These are phyloP conservation scores for Trichoplusia ni DNA, from an alignment of 1,140 invertebrate genomes.

Conservation along the genomic window DNA sequence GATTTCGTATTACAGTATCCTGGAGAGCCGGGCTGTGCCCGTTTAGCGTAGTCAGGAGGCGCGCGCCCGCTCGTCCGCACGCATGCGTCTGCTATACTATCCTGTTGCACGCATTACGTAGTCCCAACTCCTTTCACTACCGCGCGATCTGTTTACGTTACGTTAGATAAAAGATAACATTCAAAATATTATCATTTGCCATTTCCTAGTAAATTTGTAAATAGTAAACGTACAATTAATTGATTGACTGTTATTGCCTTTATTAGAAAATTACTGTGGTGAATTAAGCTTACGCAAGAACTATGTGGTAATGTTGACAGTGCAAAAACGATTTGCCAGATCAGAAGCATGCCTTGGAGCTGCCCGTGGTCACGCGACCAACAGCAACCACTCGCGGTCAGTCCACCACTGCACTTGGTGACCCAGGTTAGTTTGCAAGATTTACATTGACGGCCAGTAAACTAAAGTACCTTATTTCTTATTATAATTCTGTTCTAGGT, in stretches of 20 bases:
- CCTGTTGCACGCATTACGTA: constrained; percentile 53
- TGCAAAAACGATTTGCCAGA: constrained; percentile 33
- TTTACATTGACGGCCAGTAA: too few species aligned
- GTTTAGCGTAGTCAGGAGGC: constrained; percentile 56
- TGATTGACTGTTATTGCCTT: background rate
- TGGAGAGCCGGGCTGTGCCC: constrained; percentile 32
- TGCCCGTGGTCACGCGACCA: constrained; percentile 72
- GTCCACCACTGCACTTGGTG: constrained; percentile 45
- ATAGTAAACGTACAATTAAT: background rate
- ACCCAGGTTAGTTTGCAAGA: constrained; percentile 55
- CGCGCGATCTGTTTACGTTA: constrained; percentile 18
- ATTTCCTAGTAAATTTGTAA: background rate
- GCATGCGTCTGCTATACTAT: constrained; percentile 55
- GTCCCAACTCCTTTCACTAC: background rate
- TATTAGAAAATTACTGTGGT: background rate
- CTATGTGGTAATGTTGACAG: constrained; percentile 38
- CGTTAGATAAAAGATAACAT: constrained; percentile 24
- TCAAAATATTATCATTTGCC: background rate
- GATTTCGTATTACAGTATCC: constrained; percentile 29
- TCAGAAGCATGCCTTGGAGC: constrained; percentile 66
- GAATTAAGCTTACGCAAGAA: constrained; percentile 3
- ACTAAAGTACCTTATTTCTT: too few species aligned
- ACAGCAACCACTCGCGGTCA: constrained; percentile 54
- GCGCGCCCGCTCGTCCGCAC: constrained; percentile 54
- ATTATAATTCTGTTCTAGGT: too few species aligned